Evolutionary conservation across 2,113 vertebrate species (phyloP).

Genomic region (Anseranas semipalmata): DNA sequence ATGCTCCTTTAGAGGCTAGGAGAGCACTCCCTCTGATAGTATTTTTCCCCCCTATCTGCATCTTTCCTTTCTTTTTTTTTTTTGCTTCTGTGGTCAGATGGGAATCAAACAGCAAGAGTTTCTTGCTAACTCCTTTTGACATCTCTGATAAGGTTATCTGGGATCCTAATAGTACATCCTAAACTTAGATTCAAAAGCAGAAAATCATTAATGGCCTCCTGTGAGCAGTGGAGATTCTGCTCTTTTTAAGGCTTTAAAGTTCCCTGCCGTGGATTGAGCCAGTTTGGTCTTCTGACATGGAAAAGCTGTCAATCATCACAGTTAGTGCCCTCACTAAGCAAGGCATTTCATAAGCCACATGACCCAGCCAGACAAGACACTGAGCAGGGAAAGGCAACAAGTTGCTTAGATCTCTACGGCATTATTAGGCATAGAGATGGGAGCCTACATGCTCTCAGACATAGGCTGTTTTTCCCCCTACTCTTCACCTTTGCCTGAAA

Average conservation of each 20-base stretch:
- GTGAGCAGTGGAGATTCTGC: not conserved
- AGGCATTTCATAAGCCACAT: not conserved
- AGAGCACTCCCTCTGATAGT: not conserved
- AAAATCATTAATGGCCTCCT: slow-evolving; percentile 43
- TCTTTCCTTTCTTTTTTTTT: not conserved
- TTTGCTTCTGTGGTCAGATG: not conserved
- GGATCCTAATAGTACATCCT: not conserved
- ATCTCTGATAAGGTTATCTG: not conserved
- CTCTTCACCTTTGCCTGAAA: slow-evolving; percentile 11
- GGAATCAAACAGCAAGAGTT: not conserved
- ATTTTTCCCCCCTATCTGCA: not conserved
- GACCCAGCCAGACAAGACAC: not conserved
- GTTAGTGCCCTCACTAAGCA: not conserved
- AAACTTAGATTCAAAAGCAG: slow-evolving; percentile 10
- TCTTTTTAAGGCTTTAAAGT: slow-evolving; percentile 4
- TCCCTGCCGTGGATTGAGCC: not conserved
- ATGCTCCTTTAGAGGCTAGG: not conserved
- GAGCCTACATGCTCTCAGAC: not conserved
- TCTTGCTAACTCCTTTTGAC: not conserved
- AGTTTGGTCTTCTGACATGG: not conserved
- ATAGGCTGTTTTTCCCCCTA: not conserved
- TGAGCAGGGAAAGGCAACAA: not conserved
- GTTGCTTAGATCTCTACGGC: not conserved
- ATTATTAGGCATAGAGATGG: not conserved
- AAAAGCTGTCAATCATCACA: not conserved